Evolutionary conservation across 2,888 invertebrate genomes (phyloP).

Genomic region (Apamea anceps): DNA sequence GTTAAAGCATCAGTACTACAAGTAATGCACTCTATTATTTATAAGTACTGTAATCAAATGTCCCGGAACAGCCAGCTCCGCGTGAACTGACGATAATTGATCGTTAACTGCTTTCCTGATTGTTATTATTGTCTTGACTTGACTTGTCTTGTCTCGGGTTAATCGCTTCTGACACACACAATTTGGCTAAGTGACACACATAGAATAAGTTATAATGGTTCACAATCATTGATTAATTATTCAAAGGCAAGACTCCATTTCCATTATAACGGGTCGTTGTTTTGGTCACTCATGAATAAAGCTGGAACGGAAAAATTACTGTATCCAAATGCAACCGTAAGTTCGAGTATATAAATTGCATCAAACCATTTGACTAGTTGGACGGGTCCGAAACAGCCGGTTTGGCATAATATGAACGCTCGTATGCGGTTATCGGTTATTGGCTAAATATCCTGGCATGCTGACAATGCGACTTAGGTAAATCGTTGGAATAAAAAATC

Average conservation of each 20-base stretch:
- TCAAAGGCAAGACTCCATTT: conserved; percentile 6
- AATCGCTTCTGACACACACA: conserved; percentile 16
- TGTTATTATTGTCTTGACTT: conserved; percentile 42
- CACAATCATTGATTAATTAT: conserved; percentile 22
- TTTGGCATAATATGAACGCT: conserved; percentile 52
- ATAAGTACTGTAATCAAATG: conserved; percentile 47
- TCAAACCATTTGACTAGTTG: conserved; percentile 28
- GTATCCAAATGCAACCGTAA: conserved; percentile 15
- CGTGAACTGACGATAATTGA: conserved; percentile 43
- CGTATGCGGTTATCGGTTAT: conserved; percentile 48
- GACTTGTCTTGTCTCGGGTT: conserved; percentile 19
- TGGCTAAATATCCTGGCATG: conserved; percentile 41
- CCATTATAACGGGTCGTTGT: conserved; percentile 1
- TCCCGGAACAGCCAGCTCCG: conserved; percentile 11
- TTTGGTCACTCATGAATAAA: conserved; percentile 16
- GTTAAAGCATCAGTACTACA: conserved; percentile 43
- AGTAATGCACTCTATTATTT: conserved; percentile 60
- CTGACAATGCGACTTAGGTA: conserved; percentile 35
- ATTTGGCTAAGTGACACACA: conserved; percentile 17
- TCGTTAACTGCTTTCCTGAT: conserved; percentile 40
- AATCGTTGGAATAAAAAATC: conserved; percentile 21
- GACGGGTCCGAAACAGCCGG: conserved; percentile 17
- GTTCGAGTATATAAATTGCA: conserved; percentile 42
- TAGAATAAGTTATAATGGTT: conserved; percentile 17
- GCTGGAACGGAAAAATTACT: conserved; percentile 13